Base-by-base conservation (phyloP, 2,113 vertebrate species). In the Hiodon tergisus region DNA sequence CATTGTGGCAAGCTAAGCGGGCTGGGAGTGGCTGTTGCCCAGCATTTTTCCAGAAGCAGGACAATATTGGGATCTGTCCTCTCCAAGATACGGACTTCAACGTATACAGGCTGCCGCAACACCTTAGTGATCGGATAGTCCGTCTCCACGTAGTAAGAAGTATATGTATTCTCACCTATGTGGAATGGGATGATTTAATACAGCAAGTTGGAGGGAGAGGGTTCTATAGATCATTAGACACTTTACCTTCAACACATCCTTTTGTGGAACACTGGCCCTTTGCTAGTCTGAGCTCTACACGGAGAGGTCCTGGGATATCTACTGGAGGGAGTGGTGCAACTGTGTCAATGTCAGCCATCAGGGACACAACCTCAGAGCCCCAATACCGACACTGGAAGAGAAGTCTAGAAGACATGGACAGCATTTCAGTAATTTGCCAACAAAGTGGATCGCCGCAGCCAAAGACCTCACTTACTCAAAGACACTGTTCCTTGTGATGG, bases 121-220 rank as follows among this genome's bases (percentile, higher is more conserved):
- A 85, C 69, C 81, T 87, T 90, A 46, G 63, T 77, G 66, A 92
- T 81, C 7, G 91, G 90, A 71, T 89, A 91, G 72, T 91, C 88
- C 8, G 11, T 8, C 0, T 73, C 59, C 0, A 14, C 17, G 7
- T 88, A 91, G 82, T 75, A 91, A 0, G 87, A 89, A 48, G 0
- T 79, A 51, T 87, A 92, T 71, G 81, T 85, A 5, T 72, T 55
- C 10, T 5, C 14, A 17, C 7, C 88, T 91, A 80, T 53, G 17
- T 74, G 62, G 10, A 61, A 1, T 58, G 7, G 10, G 6, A 5
- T 46, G 47, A 7, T 9, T 67, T 2, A 11, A 4, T 67, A 3
- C 31, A 47, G 46, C 7, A 11, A 6, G 62, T 4, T n/a, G n/a
- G 62, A 17, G 14, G 0, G 2, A 13, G 53, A 0, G 52, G 52